Percentiles rank a stretch among this genome's conserved stretches.
Conservation (phyloP, 2,113 vertebrate genomes). For the Sakesphorus luctuosus region DNA sequence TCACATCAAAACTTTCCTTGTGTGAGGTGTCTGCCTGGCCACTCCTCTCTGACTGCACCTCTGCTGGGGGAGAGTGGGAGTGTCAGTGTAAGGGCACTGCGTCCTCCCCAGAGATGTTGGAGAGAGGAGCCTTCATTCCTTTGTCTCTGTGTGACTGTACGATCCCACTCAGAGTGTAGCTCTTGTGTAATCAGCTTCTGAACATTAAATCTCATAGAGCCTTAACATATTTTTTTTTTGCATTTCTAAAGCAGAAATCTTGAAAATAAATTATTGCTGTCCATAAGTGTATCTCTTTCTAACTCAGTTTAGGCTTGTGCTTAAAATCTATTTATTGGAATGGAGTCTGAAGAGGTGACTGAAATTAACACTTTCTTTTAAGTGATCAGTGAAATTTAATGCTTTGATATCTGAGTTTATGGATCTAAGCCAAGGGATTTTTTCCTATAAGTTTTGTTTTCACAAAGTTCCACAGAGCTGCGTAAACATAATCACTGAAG, state of each 20-base stretch:
- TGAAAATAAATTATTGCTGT: neutral
- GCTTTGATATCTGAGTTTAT: neutral
- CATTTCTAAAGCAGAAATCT: neutral
- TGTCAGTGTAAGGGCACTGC: neutral
- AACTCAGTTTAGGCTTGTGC: neutral
- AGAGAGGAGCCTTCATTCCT: neutral
- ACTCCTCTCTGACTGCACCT: neutral
- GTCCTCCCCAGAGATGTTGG: neutral
- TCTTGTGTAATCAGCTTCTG: neutral
- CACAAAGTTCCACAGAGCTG: neutral
- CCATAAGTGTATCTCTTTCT: neutral
- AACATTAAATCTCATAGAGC: neutral
- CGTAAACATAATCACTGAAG: neutral
- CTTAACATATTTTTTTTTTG: neutral
- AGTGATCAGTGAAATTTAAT: neutral
- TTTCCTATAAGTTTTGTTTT: neutral
- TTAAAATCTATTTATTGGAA: neutral
- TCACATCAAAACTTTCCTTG: neutral
- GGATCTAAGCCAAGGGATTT: neutral
- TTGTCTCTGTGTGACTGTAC: neutral
- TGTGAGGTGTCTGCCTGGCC: neutral
- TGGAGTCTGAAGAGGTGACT: neutral
- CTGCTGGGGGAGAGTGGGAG: neutral
- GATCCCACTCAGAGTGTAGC: neutral
- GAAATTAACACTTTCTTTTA: neutral